Base-by-base conservation (phyloP, 2,888 invertebrate genomes). In the Leptopilina myrica region DNA sequence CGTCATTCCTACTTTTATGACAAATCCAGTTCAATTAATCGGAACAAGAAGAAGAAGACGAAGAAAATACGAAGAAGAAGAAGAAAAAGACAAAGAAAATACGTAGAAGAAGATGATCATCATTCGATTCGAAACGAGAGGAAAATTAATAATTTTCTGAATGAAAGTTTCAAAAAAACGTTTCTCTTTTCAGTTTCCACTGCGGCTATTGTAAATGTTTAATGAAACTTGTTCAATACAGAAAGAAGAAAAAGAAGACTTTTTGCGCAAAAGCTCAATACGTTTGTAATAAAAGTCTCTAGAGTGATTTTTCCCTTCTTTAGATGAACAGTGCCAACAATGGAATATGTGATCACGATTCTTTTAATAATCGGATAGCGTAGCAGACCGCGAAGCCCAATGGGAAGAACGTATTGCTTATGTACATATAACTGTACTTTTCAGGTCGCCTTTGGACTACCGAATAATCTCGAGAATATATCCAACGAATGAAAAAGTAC, bases 311-410 rank as follows among this genome's bases (percentile, higher is more conserved):
- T 73, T 26, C 9, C 2, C 12, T 49, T 73, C 7, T 33, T n/a
- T 53, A n/a, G 73, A 73, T 73, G 73, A 53, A 73, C 26, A 69
- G 56, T 9, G 12, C 33, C 53, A 73, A 73, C 73, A 73, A 73
- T 33, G n/a, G 56, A 73, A 73, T 73, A 33, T 73, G 33, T 73
- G 73, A 73, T 73, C 33, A 33, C 53, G 73, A 53, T 73, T 56
- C 73, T 73, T 73, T 73, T 73, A 73, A 73, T 73, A 73, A 73
- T 56, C 73, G 73, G n/a, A 73, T 73, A 56, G 56, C n/a, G 40
- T 15, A 73, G 33, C 33, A 73, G 73, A 40, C 56, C 33, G 33
- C 33, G 40, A 56, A 33, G 53, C 69, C 73, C 33, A n/a, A 8
- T 5, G 56, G 73, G 43, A 43, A 43, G 9, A 66, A 43, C 46